phyloP scores from a whole-genome alignment of 2,888 invertebrate species.

The Diadegma fenestrale region DNA sequence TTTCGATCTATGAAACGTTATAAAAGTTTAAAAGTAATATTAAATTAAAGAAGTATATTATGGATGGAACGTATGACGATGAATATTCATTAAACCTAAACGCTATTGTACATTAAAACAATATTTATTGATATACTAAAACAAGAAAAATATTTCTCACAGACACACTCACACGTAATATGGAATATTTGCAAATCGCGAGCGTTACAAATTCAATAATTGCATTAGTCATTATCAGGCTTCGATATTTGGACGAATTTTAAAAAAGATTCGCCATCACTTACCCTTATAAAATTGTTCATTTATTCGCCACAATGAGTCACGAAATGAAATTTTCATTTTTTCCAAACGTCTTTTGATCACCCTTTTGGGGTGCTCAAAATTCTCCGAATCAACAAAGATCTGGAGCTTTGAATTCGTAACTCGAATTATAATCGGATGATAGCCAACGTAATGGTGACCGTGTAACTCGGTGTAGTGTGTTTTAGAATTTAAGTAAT shows the following conservation, averaged over 20 bases:
- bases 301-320: constrained; percentile 36
- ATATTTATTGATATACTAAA: constrained; percentile 59
- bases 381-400: constrained; percentile 17
- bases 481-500: constrained; percentile 68
- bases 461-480: constrained; percentile 71
- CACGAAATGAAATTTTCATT: constrained; percentile 21
- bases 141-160: constrained; percentile 40
- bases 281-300: constrained; percentile 7
- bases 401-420: constrained; percentile 37
- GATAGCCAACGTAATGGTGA: constrained; percentile 60
- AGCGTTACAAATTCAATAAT: constrained; percentile 42
- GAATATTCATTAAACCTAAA: constrained; percentile 72
- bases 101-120: constrained; percentile 69
- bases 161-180: constrained; percentile 35
- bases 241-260: constrained; percentile 48
- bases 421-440: constrained; percentile 57
- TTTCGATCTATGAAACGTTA: constrained; percentile 84
- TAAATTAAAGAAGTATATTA: constrained; percentile 78
- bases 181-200: constrained; percentile 50
- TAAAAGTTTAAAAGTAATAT: constrained; percentile 85
- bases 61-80: constrained; percentile 66
- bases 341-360: constrained; percentile 24
- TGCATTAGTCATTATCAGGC: constrained; percentile 44
- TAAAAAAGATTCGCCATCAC: background rate
- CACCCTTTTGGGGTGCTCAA: constrained; percentile 49